Evolutionary conservation across 1,140 invertebrate genomes (phyloP), one percentile per base, ranked within the genome.

Genomic region (Platyura marginata): DNA sequence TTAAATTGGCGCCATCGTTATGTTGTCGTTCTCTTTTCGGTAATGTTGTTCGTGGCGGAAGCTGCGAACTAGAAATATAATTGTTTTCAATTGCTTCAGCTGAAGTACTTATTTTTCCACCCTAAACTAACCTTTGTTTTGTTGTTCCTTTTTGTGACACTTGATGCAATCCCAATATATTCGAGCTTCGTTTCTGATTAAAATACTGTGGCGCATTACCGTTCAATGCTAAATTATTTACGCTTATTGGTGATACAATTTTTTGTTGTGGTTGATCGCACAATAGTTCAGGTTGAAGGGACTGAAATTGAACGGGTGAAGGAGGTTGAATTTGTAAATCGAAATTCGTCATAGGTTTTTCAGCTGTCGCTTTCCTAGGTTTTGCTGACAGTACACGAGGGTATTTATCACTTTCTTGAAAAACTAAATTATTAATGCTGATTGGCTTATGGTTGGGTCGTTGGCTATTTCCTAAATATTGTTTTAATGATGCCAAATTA

Each of bases 281-380:
- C 44, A 42, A 19, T 47, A 46, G n/a, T 44, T 34, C 38, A 3
- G 48, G 47, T 48, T 56, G 53, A 9, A 55, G 46, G 3, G 52
- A 49, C 40, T 57, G 51, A 39, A 51, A 56, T 22, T 43, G 45
- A 2, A 51, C 51, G 3, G 51, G 48, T 13, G 52, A 48, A 11
- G 48, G 46, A 15, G 48, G 46, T 25, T 43, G 22, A 43, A 23
- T 3, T 43, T 41, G 40, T 15, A 21, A 8, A 10, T 43, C 13
- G 18, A 18, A 13, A 4, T 35, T 22, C 3, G 32, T 22, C 25
- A 19, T 3, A 10, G 23, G 5, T 33, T 36, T 36, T 3, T 43
- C 34, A 6, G 20, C 4, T 11, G 8, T 9, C 15, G 20, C 10
- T 37, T 43, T 43, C 13, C 21, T 13, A n/a, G 21, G 21, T 37